Percentiles rank a stretch among this genome's conserved stretches.
phyloP scores from a whole-genome alignment of 2,888 invertebrate species.

The Ophioninae sp. region DNA sequence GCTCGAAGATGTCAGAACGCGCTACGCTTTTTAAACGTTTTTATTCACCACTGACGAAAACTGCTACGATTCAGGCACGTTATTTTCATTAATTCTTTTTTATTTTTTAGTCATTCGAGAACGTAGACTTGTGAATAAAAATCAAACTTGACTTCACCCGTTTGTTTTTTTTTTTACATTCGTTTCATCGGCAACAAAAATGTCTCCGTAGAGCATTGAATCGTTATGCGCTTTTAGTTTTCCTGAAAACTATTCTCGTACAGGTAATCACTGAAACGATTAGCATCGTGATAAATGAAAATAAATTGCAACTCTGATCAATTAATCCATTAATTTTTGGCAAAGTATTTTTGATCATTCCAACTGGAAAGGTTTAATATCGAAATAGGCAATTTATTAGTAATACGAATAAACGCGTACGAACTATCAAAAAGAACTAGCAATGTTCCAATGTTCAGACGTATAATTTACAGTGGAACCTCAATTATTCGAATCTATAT shows the following conservation, averaged over 20 bases:
- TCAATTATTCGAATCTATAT: too few relatives aligned
- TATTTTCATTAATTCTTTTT: conserved; percentile 18
- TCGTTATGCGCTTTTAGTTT: neutral
- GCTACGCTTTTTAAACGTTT: conserved; percentile 95
- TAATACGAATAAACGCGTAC: conserved; percentile 18
- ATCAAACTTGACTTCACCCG: neutral
- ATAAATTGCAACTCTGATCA: too few relatives aligned
- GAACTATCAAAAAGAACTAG: too few relatives aligned
- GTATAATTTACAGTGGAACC: too few relatives aligned
- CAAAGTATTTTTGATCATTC: neutral
- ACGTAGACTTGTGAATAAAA: neutral
- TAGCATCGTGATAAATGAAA: neutral
- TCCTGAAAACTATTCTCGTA: too few relatives aligned
- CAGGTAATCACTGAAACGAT: neutral
- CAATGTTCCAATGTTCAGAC: too few relatives aligned
- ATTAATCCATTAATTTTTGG: neutral
- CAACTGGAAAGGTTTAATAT: neutral
- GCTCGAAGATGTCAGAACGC: conserved; percentile 98
- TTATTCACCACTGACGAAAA: conserved; percentile 5
- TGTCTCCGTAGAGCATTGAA: neutral
- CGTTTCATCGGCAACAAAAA: neutral
- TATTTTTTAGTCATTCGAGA: neutral
- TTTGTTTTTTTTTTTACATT: neutral
- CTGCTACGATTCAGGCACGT: conserved; percentile 11
- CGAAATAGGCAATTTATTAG: conserved; percentile 12